phyloP scores from a whole-genome alignment of 2,888 invertebrate genomes.

The Apoderus coryli region DNA sequence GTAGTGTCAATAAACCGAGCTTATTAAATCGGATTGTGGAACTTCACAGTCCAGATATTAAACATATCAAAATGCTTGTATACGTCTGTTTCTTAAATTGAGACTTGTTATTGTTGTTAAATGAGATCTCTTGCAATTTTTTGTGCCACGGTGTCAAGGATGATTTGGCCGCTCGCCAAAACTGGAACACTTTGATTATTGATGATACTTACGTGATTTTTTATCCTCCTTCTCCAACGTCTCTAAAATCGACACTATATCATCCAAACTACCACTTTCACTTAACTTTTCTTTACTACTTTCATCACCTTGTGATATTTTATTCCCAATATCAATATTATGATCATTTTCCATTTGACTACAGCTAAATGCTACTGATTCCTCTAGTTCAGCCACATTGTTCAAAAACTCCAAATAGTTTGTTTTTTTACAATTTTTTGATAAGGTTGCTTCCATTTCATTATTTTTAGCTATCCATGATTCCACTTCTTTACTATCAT shows the following conservation, averaged over 20 bases:
- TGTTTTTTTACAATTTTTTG: constrained; percentile 15
- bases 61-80: too few relatives aligned
- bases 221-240: constrained; percentile 34
- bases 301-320: constrained; percentile 19
- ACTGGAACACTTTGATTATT: too few relatives aligned
- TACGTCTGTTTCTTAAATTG: too few relatives aligned
- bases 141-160: too few relatives aligned
- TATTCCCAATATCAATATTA: too few relatives aligned
- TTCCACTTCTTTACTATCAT: constrained; percentile 21
- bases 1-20: too few relatives aligned
- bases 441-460: constrained; percentile 3
- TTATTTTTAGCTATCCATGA: constrained; percentile 25
- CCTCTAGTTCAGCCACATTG: constrained; percentile 22
- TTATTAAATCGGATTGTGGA: too few relatives aligned
- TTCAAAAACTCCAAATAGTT: constrained; percentile 25
- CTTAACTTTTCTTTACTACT: constrained; percentile 16
- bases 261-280: constrained; percentile 28
- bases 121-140: too few relatives aligned
- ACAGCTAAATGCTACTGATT: constrained; percentile 13
- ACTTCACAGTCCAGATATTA: too few relatives aligned
- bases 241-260: constrained; percentile 34
- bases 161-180: too few relatives aligned
- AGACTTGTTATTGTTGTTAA: too few relatives aligned
- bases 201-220: constrained; percentile 30
- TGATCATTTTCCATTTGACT: constrained; percentile 10